Percentiles rank a stretch among this genome's conserved stretches.
phyloP scores from a whole-genome alignment of 2,888 invertebrate species.

The Drosophila meridionalis region DNA sequence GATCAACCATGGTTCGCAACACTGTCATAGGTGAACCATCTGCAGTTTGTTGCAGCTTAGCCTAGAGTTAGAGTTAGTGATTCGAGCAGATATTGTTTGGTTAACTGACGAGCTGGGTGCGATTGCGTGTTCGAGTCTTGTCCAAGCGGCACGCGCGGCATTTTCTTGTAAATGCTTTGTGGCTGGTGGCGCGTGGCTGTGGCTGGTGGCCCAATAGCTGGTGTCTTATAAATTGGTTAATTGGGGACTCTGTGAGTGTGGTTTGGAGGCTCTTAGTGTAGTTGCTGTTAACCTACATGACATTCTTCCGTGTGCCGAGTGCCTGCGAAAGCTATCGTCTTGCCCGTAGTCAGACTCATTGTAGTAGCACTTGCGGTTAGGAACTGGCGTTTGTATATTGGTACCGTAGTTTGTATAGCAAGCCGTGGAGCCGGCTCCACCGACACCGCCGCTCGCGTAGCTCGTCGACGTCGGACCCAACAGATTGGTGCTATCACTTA shows the following conservation, averaged over 20 bases:
- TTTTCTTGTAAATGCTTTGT: conserved; percentile 22
- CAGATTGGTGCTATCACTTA: conserved; percentile 85
- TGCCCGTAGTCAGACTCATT: conserved; percentile 82
- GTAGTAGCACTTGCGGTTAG: conserved; percentile 84
- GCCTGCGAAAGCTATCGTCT: conserved; percentile 84
- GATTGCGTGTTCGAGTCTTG: conserved; percentile 40
- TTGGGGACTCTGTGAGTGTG: conserved; percentile 38
- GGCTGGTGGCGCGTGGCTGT: conserved; percentile 23
- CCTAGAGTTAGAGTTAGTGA: conserved; percentile 32
- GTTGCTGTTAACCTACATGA: conserved; percentile 77
- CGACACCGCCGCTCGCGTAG: conserved; percentile 76
- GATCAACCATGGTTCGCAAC: conserved; percentile 32
- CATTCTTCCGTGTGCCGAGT: conserved; percentile 85
- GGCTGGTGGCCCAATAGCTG: conserved; percentile 40
- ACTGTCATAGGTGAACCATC: conserved; percentile 27
- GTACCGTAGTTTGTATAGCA: conserved; percentile 85
- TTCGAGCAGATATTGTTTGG: conserved; percentile 30
- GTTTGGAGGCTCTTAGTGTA: conserved; percentile 33
- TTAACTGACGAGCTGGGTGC: conserved; percentile 55
- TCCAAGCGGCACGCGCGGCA: conserved; percentile 58
- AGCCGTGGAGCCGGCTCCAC: conserved; percentile 68
- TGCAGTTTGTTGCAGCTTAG: conserved; percentile 51
- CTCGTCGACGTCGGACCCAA: conserved; percentile 83
- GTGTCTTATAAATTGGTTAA: conserved; percentile 31
- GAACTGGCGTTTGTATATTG: conserved; percentile 85